Base-by-base conservation (phyloP, 2,888 invertebrate species). In the Dynastes tityus region DNA sequence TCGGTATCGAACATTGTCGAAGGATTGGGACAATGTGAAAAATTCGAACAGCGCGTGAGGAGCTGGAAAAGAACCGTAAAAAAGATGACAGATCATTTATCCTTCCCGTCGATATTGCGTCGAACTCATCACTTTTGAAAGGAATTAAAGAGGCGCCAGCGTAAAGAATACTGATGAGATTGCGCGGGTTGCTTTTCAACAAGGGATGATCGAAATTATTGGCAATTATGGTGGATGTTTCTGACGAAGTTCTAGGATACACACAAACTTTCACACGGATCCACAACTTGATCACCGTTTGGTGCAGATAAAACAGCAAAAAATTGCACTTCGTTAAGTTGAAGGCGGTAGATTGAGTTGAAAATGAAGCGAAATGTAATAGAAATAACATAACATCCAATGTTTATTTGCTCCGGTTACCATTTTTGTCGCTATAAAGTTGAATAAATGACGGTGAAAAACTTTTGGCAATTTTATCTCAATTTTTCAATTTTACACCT, bases 21-120 rank as follows among this genome's bases (percentile, higher is more conserved):
- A 22, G 5, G 55, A 58, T 58, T 22, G 55, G 55, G 22, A 22
- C 22, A 22, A 58, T 27, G 55, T 58, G 55, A 58, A 58, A 58
- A 58, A 58, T 58, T 58, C 55, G 55, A 22, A 22, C 22, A 58
- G 55, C 8, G 55, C 55, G 55, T 58, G 55, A 58, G 16, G 22
- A 58, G 8, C 55, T 58, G 55, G 22, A 58, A 58, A 22, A 58
- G 22, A 51, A 16, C 22, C 55, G 22, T 6, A 16, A 58, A 58
- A 58, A 58, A 22, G 55, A 58, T 58, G 55, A 22, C 55, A 58
- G 55, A 58, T 22, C 55, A 58, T 58, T 58, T 58, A 58, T 58
- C 9, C 22, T 22, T 16, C 55, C 55, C 55, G 55, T 8, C 22
- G 22, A 58, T 58, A 58, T 22, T 58, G 55, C 55, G 55, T 58